Evolutionary conservation across 2,797 vertebrate species (phyloP), one percentile per base, ranked within the genome.

Genomic region (Semotilus atromaculatus): DNA sequence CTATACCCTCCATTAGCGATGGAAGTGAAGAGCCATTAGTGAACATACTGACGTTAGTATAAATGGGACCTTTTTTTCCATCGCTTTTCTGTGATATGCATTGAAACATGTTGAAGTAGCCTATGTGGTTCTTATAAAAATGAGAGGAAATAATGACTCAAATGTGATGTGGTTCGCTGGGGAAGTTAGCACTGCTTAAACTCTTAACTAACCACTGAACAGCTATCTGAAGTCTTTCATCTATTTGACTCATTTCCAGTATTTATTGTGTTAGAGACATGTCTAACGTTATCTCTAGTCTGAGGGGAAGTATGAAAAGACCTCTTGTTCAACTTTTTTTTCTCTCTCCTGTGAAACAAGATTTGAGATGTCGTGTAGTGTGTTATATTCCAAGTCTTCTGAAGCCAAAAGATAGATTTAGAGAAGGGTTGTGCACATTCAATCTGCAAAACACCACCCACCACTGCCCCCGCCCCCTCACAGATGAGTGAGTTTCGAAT

Each of bases 81-180:
- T 80, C 34, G 2, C 5, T 51, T 75, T 10, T 48, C 48, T 48
- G 8, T 77, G 26, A 84, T 34, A 29, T 80, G 34, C 14, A 31
- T 36, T 45, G 62, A 68, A 83, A 71, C 34, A 75, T 45, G 36
- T 36, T 34, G 6, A 40, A 26, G 43, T 74, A 43, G 43, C 68
- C 16, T 68, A 70, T 71, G 55, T 31, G 70, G 11, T 58, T 66
- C 64, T 80, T 34, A 34, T 80, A 45, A 70, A 53, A 36, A 21
- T 81, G 43, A 55, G 31, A 55, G 67, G 84, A 86, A 84, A 45
- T 40, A 23, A 34, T 86, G 67, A 80, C 75, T 83, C 48, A 81
- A 4, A 84, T 48, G 48, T 55, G 40, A 67, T 19, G 71, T 62
- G 67, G 68, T 85, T 64, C 81, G 21, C 43, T 51, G 64, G 7